Conservation (phyloP, 2,113 vertebrate genomes). For the Synchiropus splendidus region DNA sequence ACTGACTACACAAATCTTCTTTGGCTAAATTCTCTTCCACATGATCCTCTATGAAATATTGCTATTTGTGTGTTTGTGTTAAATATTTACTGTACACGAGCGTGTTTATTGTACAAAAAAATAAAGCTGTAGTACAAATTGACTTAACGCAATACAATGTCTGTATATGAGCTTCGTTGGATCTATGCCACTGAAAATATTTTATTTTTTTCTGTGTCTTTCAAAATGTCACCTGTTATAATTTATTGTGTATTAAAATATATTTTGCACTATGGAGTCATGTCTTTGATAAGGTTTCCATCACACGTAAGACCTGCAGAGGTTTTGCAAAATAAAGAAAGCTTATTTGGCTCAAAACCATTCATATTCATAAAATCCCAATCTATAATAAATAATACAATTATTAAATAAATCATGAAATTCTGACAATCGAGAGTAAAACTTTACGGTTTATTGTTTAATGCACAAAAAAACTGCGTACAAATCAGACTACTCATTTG, state of each 20-base stretch:
- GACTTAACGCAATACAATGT: conserved; percentile 56
- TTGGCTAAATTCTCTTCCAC: too few species aligned
- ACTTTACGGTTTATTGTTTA: conserved; percentile 45
- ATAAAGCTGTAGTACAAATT: conserved; percentile 38
- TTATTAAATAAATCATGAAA: neutral
- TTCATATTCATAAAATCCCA: too few species aligned
- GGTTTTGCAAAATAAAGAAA: too few species aligned
- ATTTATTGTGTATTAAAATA: conserved; percentile 64
- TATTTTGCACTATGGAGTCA: conserved; percentile 54
- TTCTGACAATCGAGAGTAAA: conserved; percentile 11
- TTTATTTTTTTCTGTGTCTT: conserved; percentile 54
- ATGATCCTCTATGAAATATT: neutral
- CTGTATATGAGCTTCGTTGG: conserved; percentile 36
- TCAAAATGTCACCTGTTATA: conserved; percentile 47
- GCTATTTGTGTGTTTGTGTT: conserved; percentile 41
- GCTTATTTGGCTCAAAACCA: too few species aligned
- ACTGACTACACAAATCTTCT: too few species aligned
- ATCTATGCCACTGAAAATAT: conserved; percentile 42
- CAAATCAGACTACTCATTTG: conserved; percentile 27
- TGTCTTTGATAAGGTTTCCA: conserved; percentile 1
- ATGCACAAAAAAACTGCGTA: conserved; percentile 23
- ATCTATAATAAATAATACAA: neutral
- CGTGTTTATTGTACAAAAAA: conserved; percentile 39
- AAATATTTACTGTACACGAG: conserved; percentile 38
- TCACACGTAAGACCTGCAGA: too few species aligned